Percentiles rank a stretch among this genome's conserved stretches.
These are phyloP conservation scores for human DNA, from an alignment of 2,113 vertebrate species.

Conservation along the genomic window DNA sequence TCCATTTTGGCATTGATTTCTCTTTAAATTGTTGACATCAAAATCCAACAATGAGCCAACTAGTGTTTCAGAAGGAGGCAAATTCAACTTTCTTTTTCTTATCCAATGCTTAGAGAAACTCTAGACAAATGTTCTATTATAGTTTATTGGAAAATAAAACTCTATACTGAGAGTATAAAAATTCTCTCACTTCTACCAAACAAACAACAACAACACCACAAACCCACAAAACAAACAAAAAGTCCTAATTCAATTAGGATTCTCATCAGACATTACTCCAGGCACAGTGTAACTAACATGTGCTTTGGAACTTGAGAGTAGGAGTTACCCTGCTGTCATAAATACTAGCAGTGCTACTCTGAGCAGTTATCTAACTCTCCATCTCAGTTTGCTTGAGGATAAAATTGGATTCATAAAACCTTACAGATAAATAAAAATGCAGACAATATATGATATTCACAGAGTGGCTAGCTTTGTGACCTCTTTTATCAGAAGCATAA, in stretches of 20 bases:
- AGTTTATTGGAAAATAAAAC: neutral
- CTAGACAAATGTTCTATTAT: neutral
- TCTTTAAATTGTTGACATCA: neutral
- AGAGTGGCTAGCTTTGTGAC: neutral
- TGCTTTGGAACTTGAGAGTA: neutral
- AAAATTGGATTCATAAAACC: constrained; percentile 27
- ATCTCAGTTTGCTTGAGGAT: neutral
- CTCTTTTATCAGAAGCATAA: neutral
- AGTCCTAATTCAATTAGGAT: neutral
- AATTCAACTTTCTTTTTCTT: neutral
- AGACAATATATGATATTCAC: neutral
- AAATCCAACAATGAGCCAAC: neutral
- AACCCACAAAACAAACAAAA: neutral
- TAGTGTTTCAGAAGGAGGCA: neutral
- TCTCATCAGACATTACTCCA: neutral
- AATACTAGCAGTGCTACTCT: neutral
- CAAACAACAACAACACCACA: neutral
- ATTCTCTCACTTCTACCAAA: neutral
- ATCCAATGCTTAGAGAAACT: neutral
- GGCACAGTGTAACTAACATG: neutral
- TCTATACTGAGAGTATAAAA: neutral
- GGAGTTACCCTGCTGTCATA: neutral
- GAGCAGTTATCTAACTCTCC: neutral
- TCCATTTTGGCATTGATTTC: neutral
- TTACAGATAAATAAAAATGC: neutral